These are phyloP conservation scores for Marcusenius ussheri DNA, from an alignment of 2,113 vertebrate species.

Conservation along the genomic window DNA sequence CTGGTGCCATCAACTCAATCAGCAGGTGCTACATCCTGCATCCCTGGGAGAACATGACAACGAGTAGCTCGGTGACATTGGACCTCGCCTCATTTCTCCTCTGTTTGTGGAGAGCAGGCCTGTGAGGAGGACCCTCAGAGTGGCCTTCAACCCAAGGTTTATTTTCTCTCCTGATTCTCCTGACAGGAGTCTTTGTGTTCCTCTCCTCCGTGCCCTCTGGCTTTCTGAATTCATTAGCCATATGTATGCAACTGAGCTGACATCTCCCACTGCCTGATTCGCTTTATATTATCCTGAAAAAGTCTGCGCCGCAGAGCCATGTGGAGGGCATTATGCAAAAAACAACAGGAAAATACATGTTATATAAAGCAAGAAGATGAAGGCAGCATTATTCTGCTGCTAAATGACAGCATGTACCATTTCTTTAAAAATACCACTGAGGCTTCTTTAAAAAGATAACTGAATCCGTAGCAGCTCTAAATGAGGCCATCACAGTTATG, in stretches of 20 bases:
- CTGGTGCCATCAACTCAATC: not conserved
- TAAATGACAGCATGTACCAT: not conserved
- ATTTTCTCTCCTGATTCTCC: not conserved
- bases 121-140: not conserved
- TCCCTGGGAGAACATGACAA: not conserved
- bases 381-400: not conserved
- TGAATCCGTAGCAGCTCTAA: not conserved
- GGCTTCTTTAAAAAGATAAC: not conserved
- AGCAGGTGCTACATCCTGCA: not conserved
- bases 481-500: not conserved
- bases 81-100: not conserved
- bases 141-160: not conserved
- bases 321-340: not conserved
- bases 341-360: not conserved
- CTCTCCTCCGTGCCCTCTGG: conserved; percentile 3
- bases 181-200: not conserved
- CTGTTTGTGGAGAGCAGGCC: not conserved
- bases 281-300: not conserved
- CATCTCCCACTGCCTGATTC: not conserved
- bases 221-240: not conserved
- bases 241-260: not conserved
- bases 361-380: not conserved
- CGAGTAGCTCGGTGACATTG: not conserved
- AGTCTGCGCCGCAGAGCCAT: not conserved
- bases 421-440: not conserved